These are phyloP conservation scores for Ispidina lecontei DNA, from an alignment of 2,797 vertebrate genomes.

Conservation along the genomic window DNA sequence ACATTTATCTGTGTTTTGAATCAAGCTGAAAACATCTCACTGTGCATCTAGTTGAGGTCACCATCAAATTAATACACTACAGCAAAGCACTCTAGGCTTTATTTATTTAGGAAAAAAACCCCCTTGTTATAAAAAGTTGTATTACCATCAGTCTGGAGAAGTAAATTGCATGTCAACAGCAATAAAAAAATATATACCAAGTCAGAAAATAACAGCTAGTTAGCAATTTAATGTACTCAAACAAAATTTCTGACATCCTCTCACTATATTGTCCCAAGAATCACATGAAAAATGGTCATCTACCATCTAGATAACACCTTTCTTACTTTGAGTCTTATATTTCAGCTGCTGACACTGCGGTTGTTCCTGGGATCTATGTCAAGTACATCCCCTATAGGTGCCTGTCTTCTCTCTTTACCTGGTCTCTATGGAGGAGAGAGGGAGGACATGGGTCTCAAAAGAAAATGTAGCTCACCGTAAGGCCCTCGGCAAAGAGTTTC, in stretches of 20 bases:
- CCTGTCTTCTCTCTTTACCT: neutral
- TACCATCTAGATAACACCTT: neutral
- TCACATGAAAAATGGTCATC: rapidly evolving
- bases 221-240: neutral
- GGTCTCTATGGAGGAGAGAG: neutral
- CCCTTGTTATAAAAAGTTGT: neutral
- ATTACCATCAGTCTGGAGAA: neutral
- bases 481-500: neutral
- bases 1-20: neutral
- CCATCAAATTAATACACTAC: neutral
- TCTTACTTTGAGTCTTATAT: neutral
- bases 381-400: neutral
- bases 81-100: neutral
- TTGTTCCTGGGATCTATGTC: neutral
- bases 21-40: neutral
- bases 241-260: neutral
- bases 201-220: neutral
- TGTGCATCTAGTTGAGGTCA: neutral
- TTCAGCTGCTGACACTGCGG: neutral
- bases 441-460: neutral
- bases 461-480: neutral
- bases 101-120: neutral
- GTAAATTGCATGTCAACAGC: neutral
- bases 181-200: neutral
- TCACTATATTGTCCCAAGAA: neutral